Percentiles rank a stretch among this genome's conserved stretches.
Evolutionary conservation across 2,797 vertebrate genomes (phyloP).

Genomic region (Chromobotia macracanthus): DNA sequence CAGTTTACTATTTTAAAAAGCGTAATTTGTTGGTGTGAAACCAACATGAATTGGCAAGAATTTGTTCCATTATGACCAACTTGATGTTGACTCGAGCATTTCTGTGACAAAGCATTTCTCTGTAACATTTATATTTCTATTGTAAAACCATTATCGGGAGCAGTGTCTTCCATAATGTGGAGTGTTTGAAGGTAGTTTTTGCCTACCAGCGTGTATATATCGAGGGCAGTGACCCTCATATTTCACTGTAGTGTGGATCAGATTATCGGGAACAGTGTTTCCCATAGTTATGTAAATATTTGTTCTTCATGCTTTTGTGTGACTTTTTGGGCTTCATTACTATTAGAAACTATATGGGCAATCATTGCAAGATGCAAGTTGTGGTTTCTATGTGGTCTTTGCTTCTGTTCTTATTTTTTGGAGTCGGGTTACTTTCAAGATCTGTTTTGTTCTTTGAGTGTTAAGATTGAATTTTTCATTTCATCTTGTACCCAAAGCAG

Average conservation of each 20-base stretch:
- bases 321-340: conserved; percentile 35
- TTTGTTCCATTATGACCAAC: conserved; percentile 3
- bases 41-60: background rate
- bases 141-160: conserved; percentile 90
- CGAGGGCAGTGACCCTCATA: conserved; percentile 84
- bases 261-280: conserved; percentile 99
- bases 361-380: background rate
- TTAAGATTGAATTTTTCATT: conserved; percentile 11
- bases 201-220: conserved; percentile 76
- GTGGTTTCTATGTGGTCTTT: background rate
- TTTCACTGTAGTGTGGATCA: conserved; percentile 93
- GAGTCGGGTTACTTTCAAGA: background rate
- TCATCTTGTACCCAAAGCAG: background rate
- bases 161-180: conserved; percentile 91
- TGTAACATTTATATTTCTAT: conserved; percentile 63
- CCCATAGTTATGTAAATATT: conserved; percentile 89
- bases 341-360: background rate
- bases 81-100: conserved; percentile 52
- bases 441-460: background rate
- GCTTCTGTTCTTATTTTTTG: background rate
- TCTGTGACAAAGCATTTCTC: conserved; percentile 64
- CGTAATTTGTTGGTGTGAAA: background rate
- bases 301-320: conserved; percentile 61
- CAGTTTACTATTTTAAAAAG: too few species aligned
- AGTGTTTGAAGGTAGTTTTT: conserved; percentile 79